Evolutionary conservation across 1,140 invertebrate genomes (phyloP), one percentile per base, ranked within the genome.

Genomic region (Papilio machaon): DNA sequence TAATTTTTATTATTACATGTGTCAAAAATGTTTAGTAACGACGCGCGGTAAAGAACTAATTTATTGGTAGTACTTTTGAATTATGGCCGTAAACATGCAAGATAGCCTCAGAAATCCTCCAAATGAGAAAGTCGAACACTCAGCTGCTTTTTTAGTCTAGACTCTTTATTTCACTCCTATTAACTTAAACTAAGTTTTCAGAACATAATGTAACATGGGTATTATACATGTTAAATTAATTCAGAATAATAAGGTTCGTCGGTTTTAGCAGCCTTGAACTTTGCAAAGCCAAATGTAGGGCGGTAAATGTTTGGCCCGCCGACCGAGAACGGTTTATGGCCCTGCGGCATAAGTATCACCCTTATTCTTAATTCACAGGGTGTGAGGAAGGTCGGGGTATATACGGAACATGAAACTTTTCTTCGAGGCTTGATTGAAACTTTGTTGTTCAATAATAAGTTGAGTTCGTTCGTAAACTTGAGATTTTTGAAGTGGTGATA

Each of bases 251-350:
- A 67, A 67, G 3, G 19, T 52, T 75, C 19, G 19, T 2, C n/a
- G 19, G 8, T 75, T 67, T 67, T 52, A 9, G 73, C 47, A 75
- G 19, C 73, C 73, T 75, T 75, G 73, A 75, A 75, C 73, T 49
- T 75, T 75, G 47, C 11, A 47, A 52, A 19, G 73, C 73, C 46
- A 75, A 47, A 75, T 52, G 11, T 75, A 23, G 73, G 73, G 73
- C 73, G 46, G 43, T 11, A 47, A 52, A 15, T 47, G 47, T 15
- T 75, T 47, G 73, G 73, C 43, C 46, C 19, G 9, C 47, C 73
- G 73, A 47, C 73, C 73, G 46, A 75, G 73, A 23, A 19, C 73
- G 73, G 73, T 75, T 75, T 75, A 75, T 49, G 43, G 73, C 46
- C 73, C 19, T 47, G 46, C 73, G 73, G 73, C 73, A 23, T 52